phyloP scores from a whole-genome alignment of 1,140 invertebrate species.

The Nebria ingens region DNA sequence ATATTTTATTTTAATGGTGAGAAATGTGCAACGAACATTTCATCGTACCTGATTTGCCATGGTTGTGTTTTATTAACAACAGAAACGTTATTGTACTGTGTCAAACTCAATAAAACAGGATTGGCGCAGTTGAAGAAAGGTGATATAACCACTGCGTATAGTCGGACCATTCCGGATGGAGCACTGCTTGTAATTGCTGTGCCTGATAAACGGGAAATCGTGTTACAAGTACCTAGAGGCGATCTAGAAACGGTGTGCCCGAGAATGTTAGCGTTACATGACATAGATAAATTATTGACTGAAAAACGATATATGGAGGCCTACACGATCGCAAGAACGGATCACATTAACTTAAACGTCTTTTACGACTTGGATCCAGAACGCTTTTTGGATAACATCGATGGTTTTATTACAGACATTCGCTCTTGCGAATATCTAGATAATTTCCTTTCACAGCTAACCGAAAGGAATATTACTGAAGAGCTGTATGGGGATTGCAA shows the following conservation, averaged over 20 bases:
- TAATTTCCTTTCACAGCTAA: background rate
- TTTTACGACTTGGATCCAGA: background rate
- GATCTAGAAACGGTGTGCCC: background rate
- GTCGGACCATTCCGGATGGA: background rate
- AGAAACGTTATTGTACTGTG: background rate
- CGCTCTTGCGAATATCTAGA: background rate
- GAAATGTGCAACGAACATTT: background rate
- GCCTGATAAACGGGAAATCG: background rate
- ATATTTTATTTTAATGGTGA: background rate
- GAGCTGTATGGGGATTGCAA: background rate
- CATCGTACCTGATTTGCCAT: background rate
- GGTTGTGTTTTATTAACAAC: constrained; percentile 1
- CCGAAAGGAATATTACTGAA: background rate
- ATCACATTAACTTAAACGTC: background rate
- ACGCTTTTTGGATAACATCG: background rate
- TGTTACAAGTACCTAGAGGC: background rate
- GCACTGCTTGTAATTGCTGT: background rate
- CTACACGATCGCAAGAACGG: background rate
- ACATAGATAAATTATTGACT: background rate
- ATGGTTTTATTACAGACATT: background rate
- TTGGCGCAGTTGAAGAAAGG: background rate
- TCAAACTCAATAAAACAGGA: background rate
- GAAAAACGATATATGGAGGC: background rate
- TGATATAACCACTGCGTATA: background rate
- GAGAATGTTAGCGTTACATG: background rate